A percentile compares a stretch with the other conserved stretches of the same genome.
Conservation (phyloP, 2,797 vertebrate genomes). For the Gastrophryne carolinensis region DNA sequence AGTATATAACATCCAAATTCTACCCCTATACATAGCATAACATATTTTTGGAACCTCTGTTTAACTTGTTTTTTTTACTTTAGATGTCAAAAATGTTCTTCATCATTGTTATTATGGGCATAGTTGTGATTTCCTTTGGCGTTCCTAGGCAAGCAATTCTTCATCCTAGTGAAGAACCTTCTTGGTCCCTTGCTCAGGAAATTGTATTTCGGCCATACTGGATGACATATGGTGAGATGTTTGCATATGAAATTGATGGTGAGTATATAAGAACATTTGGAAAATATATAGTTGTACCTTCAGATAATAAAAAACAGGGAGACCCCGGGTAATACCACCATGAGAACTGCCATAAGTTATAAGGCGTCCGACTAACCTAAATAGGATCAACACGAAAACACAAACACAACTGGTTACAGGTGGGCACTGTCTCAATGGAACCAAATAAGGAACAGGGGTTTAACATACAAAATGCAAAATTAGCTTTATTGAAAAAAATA, state of each 20-base stretch:
- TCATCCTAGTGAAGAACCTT: conserved; percentile 73
- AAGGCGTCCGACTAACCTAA: too few relatives aligned
- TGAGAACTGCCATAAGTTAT: too few relatives aligned
- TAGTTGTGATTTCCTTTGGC: conserved; percentile 78
- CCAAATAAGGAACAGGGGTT: too few relatives aligned
- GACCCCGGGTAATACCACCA: too few relatives aligned
- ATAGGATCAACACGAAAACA: too few relatives aligned
- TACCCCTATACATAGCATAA: background rate
- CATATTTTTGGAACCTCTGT: background rate
- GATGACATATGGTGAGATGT: conserved; percentile 86
- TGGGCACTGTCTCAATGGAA: too few relatives aligned
- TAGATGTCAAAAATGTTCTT: conserved; percentile 85
- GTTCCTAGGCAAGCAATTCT: conserved; percentile 80
- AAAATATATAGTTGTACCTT: too few relatives aligned
- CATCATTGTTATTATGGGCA: conserved; percentile 80
- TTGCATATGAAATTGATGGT: conserved; percentile 84
- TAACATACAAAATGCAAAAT: too few relatives aligned
- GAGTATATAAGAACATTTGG: too few relatives aligned
- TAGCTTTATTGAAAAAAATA: background rate
- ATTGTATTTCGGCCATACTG: conserved; percentile 82
- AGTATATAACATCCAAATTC: conserved; percentile 46
- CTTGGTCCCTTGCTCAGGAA: conserved; percentile 75
- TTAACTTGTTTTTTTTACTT: conserved; percentile 31
- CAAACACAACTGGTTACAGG: too few relatives aligned
- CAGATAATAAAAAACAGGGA: too few relatives aligned